Base-by-base conservation (phyloP, 2,797 vertebrate genomes). In the Dermochelys coriacea region DNA sequence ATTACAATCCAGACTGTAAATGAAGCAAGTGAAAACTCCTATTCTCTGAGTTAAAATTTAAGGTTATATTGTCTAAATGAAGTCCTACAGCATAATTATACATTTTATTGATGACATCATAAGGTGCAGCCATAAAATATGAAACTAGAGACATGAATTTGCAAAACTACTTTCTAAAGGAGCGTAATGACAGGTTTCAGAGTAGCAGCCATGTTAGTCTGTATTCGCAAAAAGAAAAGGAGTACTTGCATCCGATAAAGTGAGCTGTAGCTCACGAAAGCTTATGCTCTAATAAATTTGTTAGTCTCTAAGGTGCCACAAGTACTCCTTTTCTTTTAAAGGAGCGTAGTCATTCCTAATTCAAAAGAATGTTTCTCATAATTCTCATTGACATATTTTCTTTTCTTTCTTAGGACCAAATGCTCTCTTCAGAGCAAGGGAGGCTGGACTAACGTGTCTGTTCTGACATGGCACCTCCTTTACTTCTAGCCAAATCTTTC, bases 21-120 rank as follows among this genome's bases (percentile, higher is more conserved):
- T 34, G 10, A 19, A 34, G 50, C 5, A 31, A 59, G 41, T 54
- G 52, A 80, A 88, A 92, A 81, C 59, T 71, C 54, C 57, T 25
- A 34, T 50, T 82, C 34, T 6, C 34, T 6, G 81, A 79, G 49
- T 68, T 71, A 84, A 94, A 88, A 94, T 85, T 85, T 83, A 91
- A 90, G 91, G 54, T 88, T 89, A 77, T 64, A 57, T 78, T 55
- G 85, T 47, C 85, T 74, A 84, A 87, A 93, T 88, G 84, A 94
- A 95, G 94, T n/a, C 71, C 68, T 19, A 3, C 12, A 7, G 80
- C 21, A 59, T 57, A 61, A 74, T 80, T 79, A 52, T 84, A 71
- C 71, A 45, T 87, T 57, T n/a, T 84, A 25, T 71, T 87, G 81
- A 57, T 71, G 85, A 90, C 93, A 80, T 50, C 81, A 81, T 57